Evolutionary conservation across 2,113 vertebrate species (phyloP), one percentile per base, ranked within the genome.

Genomic region (Stigmatopora argus): DNA sequence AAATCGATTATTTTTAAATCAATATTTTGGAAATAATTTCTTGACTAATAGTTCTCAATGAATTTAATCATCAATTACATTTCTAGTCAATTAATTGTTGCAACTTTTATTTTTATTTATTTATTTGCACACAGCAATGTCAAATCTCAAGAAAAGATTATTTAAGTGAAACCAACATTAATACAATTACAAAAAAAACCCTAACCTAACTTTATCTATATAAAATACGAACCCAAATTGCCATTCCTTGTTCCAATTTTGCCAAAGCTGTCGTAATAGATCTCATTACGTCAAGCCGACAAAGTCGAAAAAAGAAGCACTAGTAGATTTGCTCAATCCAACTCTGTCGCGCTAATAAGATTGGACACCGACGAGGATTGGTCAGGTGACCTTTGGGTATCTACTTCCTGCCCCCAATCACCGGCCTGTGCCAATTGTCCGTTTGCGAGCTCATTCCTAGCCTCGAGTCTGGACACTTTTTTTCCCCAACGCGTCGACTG

Each of bases 401-500:
- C 47, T 26, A 13, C 14, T 63, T 56, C 56, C 57, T 68, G 60
- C 68, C 31, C 51, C 68, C 72, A 8, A 17, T 69, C 73, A 65
- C 64, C 45, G 31, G 26, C 41, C 38, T 66, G 47, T 58, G 65
- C 59, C 77, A 64, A 85, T 80, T 68, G 77, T 71, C 71, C 74
- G 44, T 68, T 53, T 80, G 78, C 82, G 82, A 81, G 82, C 78
- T 51, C 66, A 82, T 74, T 85, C 76, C 74, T 81, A 7, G 2
- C 38, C 84, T 86, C 86, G 73, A 85, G 83, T 74, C 83, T 55
- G 85, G 79, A 79, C 79, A 76, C 83, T 87, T 68, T 70, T 82
- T 75, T 31, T 31, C 26, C 78, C 79, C 69, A 64, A 77, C 65
- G 72, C 64, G 63, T 63, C 15, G 88, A 83, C 86, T 84, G 85